A percentile compares a stretch with the other conserved stretches of the same genome.
Evolutionary conservation across 2,888 invertebrate genomes (phyloP).

Genomic region (Idaea straminata): DNA sequence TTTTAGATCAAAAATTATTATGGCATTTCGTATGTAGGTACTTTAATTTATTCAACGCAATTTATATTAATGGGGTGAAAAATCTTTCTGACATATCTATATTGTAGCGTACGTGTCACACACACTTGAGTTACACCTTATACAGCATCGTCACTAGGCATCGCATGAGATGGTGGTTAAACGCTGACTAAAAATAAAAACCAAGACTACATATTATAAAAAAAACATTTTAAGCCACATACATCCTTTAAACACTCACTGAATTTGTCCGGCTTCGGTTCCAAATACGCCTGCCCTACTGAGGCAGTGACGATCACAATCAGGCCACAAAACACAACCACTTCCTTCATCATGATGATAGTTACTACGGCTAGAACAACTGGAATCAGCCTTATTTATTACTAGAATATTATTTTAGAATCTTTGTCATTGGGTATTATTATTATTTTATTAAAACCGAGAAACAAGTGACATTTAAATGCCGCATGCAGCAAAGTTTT

Average conservation of each 20-base stretch:
- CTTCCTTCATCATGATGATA: background rate
- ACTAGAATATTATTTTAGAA: background rate
- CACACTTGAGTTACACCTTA: too few relatives aligned
- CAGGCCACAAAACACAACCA: background rate
- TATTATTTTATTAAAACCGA: background rate
- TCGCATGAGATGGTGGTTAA: too few relatives aligned
- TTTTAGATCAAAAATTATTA: too few relatives aligned
- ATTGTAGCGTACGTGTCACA: too few relatives aligned
- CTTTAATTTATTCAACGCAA: too few relatives aligned
- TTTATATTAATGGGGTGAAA: too few relatives aligned
- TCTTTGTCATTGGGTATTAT: background rate
- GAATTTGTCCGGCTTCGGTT: background rate
- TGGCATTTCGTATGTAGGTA: too few relatives aligned
- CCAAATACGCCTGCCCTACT: background rate
- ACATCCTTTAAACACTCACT: conserved; percentile 1
- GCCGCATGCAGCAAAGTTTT: background rate
- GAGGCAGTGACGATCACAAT: conserved; percentile 8
- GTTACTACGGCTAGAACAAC: background rate
- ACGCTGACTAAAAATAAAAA: too few relatives aligned
- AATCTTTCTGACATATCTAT: too few relatives aligned
- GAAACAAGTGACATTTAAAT: background rate
- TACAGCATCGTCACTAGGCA: too few relatives aligned
- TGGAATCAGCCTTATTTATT: background rate
- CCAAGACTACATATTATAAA: too few relatives aligned
- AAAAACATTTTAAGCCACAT: background rate